Percentiles rank a stretch among this genome's conserved stretches.
Conservation (phyloP, 2,888 invertebrate species). For the Acrocera orbiculus region DNA sequence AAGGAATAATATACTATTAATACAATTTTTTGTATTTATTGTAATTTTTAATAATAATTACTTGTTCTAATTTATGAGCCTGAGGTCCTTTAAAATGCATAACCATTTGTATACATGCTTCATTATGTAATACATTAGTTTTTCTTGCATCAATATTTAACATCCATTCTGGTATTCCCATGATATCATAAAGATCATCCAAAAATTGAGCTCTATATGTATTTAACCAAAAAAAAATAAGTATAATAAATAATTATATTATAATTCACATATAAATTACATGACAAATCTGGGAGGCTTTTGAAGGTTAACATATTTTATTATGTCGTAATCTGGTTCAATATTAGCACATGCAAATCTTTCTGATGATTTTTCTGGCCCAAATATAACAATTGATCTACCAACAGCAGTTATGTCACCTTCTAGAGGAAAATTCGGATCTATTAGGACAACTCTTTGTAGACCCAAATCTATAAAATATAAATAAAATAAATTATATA, state of each 20-base stretch:
- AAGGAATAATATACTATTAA: background rate
- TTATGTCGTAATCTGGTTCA: constrained; percentile 74
- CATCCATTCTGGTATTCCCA: constrained; percentile 86
- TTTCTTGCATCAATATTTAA: constrained; percentile 65
- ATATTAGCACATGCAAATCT: constrained; percentile 83
- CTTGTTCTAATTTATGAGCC: constrained; percentile 60
- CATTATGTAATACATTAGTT: constrained; percentile 57
- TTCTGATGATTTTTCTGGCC: constrained; percentile 49
- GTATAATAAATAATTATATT: background rate
- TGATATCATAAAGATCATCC: constrained; percentile 55
- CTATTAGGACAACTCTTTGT: constrained; percentile 57
- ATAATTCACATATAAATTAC: constrained; percentile 35
- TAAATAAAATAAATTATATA: background rate
- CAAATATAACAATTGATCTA: constrained; percentile 68
- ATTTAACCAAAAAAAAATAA: no score
- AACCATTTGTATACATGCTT: constrained; percentile 66
- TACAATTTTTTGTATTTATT: background rate
- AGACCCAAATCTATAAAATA: constrained; percentile 46
- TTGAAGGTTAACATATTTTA: constrained; percentile 73
- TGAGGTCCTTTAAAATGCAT: constrained; percentile 74
- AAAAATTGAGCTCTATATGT: constrained; percentile 68
- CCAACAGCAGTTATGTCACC: constrained; percentile 61
- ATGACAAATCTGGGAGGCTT: constrained; percentile 76
- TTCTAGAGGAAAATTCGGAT: constrained; percentile 76
- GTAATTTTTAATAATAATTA: constrained; percentile 27